Percentiles rank a stretch among this genome's conserved stretches.
Evolutionary conservation across 92 coral and sea anemone species (phyloP).

Genomic region (Zoanthus solanderi): DNA sequence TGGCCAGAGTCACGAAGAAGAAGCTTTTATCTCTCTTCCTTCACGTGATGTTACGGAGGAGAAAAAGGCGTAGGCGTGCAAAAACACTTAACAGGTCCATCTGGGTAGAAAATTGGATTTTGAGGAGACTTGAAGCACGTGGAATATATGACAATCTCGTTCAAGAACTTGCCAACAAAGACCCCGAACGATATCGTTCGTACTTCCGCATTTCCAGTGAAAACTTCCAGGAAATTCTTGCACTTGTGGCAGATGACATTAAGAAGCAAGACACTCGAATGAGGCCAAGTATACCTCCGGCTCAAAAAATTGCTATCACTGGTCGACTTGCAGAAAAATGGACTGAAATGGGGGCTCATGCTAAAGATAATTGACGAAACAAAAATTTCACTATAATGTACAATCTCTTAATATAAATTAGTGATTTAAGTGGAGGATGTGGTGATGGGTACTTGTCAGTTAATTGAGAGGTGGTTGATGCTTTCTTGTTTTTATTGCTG

Average conservation of each 20-base stretch:
- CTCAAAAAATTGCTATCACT: slow-evolving; percentile 36
- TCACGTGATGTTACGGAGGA: slow-evolving; percentile 7
- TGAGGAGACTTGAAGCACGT: slow-evolving; percentile 47
- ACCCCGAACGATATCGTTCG: slow-evolving; percentile 48
- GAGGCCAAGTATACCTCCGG: slow-evolving; percentile 31
- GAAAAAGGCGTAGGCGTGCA: slow-evolving; percentile 27
- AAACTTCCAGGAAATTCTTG: slow-evolving; percentile 36
- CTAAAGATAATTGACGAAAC: background rate
- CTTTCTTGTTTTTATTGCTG: no score
- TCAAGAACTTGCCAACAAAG: slow-evolving; percentile 51
- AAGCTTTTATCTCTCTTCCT: slow-evolving; percentile 13
- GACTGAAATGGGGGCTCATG: background rate
- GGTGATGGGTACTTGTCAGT: background rate
- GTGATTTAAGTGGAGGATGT: background rate
- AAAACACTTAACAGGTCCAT: slow-evolving; percentile 27
- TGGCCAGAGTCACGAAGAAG: background rate
- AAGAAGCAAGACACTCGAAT: slow-evolving; percentile 34
- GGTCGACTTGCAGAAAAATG: background rate
- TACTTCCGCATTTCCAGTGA: slow-evolving; percentile 37
- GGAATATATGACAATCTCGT: slow-evolving; percentile 34
- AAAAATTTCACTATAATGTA: background rate
- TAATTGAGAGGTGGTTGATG: background rate
- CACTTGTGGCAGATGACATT: slow-evolving; percentile 26
- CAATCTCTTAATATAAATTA: slow-evolving; percentile 7
- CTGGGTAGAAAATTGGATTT: slow-evolving; percentile 45